A percentile compares a stretch with the other conserved stretches of the same genome.
Conservation (phyloP, 1,140 invertebrate genomes). For the Harlomillsia oculata region DNA sequence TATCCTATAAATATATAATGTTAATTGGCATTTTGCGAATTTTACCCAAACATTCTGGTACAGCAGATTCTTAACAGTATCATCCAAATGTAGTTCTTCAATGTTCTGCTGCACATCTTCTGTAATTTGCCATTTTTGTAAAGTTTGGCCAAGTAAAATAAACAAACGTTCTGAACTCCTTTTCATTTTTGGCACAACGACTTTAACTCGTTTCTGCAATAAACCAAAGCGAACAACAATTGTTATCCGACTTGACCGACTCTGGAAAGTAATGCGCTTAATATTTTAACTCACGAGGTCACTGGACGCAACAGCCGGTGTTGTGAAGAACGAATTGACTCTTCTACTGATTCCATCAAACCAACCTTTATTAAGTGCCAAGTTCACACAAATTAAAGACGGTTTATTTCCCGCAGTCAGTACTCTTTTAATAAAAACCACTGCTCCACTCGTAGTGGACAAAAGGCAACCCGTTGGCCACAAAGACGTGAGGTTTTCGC, state of each 20-base stretch:
- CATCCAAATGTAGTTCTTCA: slow-evolving; percentile 54
- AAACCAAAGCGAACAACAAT: slow-evolving; percentile 30
- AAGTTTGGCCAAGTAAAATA: slow-evolving; percentile 56
- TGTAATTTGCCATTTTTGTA: slow-evolving; percentile 59
- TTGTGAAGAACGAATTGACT: slow-evolving; percentile 79
- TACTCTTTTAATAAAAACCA: slow-evolving; percentile 62
- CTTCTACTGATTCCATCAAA: slow-evolving; percentile 73
- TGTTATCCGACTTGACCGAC: slow-evolving; percentile 1
- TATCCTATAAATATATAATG: background rate
- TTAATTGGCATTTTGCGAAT: background rate
- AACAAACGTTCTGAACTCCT: slow-evolving; percentile 43
- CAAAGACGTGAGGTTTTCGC: slow-evolving; percentile 60
- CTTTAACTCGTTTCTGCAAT: slow-evolving; percentile 51
- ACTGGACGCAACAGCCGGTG: slow-evolving; percentile 55
- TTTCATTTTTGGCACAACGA: slow-evolving; percentile 42
- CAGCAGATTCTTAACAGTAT: slow-evolving; percentile 51
- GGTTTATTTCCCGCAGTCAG: slow-evolving; percentile 49
- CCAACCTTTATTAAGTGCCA: slow-evolving; percentile 71
- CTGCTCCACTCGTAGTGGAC: slow-evolving; percentile 80
- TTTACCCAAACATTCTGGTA: slow-evolving; percentile 52
- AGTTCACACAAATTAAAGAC: slow-evolving; percentile 55
- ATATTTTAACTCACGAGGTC: slow-evolving; percentile 59
- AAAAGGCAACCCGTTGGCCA: slow-evolving; percentile 67
- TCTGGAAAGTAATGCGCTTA: too few species aligned
- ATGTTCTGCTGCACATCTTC: slow-evolving; percentile 43